phyloP scores from a whole-genome alignment of 2,888 invertebrate species.

The Xestia sexstrigata region DNA sequence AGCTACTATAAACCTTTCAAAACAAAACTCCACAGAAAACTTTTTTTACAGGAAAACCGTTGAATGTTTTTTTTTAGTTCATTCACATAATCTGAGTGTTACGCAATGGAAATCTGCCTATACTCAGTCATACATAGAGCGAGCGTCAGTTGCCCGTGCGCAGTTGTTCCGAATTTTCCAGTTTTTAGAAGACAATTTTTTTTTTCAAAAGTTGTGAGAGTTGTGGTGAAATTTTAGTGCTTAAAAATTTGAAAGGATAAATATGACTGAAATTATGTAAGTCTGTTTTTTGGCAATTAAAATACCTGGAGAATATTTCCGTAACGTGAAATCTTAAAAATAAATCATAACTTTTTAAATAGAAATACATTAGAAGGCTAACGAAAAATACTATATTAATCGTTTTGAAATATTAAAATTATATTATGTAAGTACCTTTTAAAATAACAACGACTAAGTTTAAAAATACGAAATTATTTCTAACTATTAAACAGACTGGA shows the following conservation, averaged over 20 bases:
- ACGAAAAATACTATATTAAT: not conserved
- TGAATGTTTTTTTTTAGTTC: conserved; percentile 65
- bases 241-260: not conserved
- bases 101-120: conserved; percentile 63
- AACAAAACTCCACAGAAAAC: not conserved
- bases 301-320: not conserved
- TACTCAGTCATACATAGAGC: conserved; percentile 64
- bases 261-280: conserved; percentile 43
- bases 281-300: not conserved
- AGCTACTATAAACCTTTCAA: not conserved
- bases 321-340: not conserved
- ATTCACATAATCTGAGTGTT: conserved; percentile 65
- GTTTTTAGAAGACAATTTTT: conserved; percentile 5
- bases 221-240: conserved; percentile 12
- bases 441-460: not conserved
- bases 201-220: not conserved
- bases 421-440: not conserved
- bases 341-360: not conserved
- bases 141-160: conserved; percentile 55
- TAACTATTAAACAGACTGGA: not conserved
- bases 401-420: not conserved
- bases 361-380: not conserved
- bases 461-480: not conserved
- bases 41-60: conserved; percentile 7
- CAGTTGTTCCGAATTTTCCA: conserved; percentile 29